These are phyloP conservation scores for Teleiodes luculella DNA, from an alignment of 2,888 invertebrate genomes.

Conservation along the genomic window DNA sequence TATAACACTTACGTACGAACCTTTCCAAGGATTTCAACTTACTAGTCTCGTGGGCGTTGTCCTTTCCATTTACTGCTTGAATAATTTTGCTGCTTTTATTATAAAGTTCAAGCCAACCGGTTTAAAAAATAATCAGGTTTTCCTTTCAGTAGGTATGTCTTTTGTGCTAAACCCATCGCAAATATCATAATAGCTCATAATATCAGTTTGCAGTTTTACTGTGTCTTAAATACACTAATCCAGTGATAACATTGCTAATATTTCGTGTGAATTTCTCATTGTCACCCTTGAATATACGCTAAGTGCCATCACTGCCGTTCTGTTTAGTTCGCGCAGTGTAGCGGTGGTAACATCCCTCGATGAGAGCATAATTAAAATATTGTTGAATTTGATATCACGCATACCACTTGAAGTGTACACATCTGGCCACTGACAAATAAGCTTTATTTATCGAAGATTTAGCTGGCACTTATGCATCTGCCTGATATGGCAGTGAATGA, in stretches of 20 bases:
- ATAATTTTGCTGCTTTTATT: too few relatives aligned
- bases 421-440: neutral
- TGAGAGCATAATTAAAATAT: neutral
- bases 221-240: neutral
- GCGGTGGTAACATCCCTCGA: neutral
- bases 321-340: neutral
- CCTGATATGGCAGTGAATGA: neutral
- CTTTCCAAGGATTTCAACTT: too few relatives aligned
- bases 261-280: conserved; percentile 10
- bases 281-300: conserved; percentile 14
- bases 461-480: conserved; percentile 6
- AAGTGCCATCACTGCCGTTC: neutral
- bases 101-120: too few relatives aligned
- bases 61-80: too few relatives aligned
- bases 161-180: too few relatives aligned
- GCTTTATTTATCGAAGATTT: conserved; percentile 3
- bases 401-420: neutral
- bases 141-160: too few relatives aligned
- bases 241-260: conserved; percentile 10
- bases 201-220: neutral
- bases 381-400: neutral
- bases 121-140: too few relatives aligned
- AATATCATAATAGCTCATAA: too few relatives aligned
- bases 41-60: too few relatives aligned
- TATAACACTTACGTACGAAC: too few relatives aligned